Evolutionary conservation across 1,140 invertebrate genomes (phyloP), one percentile per base, ranked within the genome.

Genomic region (Drepana arcuata): DNA sequence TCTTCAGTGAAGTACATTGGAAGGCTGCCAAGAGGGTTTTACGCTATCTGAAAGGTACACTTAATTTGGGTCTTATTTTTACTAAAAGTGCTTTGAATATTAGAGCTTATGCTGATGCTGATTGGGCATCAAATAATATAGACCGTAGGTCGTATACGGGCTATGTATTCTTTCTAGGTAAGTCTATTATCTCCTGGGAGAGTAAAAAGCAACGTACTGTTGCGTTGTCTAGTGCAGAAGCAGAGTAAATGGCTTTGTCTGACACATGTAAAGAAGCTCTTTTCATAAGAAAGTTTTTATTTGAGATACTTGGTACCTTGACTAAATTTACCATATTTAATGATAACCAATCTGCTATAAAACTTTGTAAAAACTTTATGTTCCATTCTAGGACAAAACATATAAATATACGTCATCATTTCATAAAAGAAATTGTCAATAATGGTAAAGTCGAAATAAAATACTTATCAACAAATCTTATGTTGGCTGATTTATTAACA

Each of bases 1-100:
- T 23, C 34, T 18, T 37, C 14, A 14, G 14, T 16, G 41, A 61
- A 6, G 29, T 5, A 11, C 46, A 56, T 14, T 50, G 41, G 34
- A 47, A 43, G 31, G 42, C 42, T 12, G 54, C 45, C 0, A 57
- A 57, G 18, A 33, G 46, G 7, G 32, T 58, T 1, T 14, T 50
- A 7, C 9, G 40, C 9, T 57, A 57, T 41, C 24, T 47, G 10
- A 55, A 51, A 16, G 41, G 34, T 10, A 52, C 51, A 18, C 37
- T 44, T 12, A n/a, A 46, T 11, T 39, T 40, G 30, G 13, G 16
- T 9, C 16, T 41, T 1, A 2, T 9, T 7, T 55, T 36, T 37
- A 2, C 37, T 6, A 55, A 43, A 38, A 14, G 15, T 2, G 7
- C 1, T 2, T 7, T 38, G 14, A 11, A 1, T 11, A 12, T 55